Evolutionary conservation across 2,888 invertebrate genomes (phyloP).

Genomic region (Microdon myrmicae): DNA sequence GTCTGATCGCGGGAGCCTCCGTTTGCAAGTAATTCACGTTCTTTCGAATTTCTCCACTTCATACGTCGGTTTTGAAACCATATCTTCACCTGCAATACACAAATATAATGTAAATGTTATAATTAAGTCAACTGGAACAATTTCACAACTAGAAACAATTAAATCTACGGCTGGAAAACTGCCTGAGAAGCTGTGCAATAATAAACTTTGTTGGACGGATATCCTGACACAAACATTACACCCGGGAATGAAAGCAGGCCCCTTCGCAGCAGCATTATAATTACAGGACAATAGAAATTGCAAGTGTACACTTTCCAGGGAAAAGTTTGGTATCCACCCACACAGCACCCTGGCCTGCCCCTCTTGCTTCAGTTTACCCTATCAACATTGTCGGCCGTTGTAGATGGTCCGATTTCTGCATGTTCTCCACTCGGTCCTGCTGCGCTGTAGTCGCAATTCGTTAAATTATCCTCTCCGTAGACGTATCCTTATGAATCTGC

Average conservation of each 20-base stretch:
- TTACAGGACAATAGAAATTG: slow-evolving; percentile 55
- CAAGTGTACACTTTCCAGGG: slow-evolving; percentile 37
- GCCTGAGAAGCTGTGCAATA: too few relatives aligned
- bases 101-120: too few relatives aligned
- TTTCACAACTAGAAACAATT: too few relatives aligned
- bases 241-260: slow-evolving; percentile 53
- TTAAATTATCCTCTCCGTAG: slow-evolving; percentile 45
- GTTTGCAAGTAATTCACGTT: slow-evolving; percentile 90
- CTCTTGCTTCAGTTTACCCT: neutral
- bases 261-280: slow-evolving; percentile 58
- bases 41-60: slow-evolving; percentile 98
- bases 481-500: slow-evolving; percentile 53
- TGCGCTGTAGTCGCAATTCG: slow-evolving; percentile 37
- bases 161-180: too few relatives aligned
- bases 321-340: slow-evolving; percentile 34
- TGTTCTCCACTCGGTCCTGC: slow-evolving; percentile 20
- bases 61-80: slow-evolving; percentile 97
- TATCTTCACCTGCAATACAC: slow-evolving; percentile 72
- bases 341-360: neutral
- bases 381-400: neutral
- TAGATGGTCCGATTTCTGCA: neutral
- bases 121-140: too few relatives aligned
- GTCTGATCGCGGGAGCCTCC: slow-evolving; percentile 96
- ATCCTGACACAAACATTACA: slow-evolving; percentile 46
- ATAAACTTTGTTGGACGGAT: slow-evolving; percentile 47